Base-by-base conservation (phyloP, 2,113 vertebrate genomes). In the Xenopus laevis region DNA sequence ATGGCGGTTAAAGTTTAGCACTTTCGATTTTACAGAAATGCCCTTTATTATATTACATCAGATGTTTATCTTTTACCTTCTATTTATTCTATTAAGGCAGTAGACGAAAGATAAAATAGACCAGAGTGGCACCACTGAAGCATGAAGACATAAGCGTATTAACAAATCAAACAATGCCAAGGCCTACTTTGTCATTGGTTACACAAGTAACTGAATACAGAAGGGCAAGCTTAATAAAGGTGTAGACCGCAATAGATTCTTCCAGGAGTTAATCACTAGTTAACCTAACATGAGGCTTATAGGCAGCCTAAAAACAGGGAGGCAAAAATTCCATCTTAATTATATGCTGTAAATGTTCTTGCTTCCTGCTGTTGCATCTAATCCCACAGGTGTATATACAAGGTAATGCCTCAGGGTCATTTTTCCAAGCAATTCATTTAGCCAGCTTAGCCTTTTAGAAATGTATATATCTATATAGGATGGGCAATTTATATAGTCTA, bases 181-280 rank as follows among this genome's bases (percentile, higher is more conserved):
- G 79, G 82, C 71, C 82, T 85, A 78, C 71, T 82, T 75, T 84
- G 81, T 83, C 62, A 0, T 20, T 71, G 60, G 87, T 80, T 84
- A 79, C 65, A 63, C 68, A 83, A 82, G 85, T 84, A 87, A 89
- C 33, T 74, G 78, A 89, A 88, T 83, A 84, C 79, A 21, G 81
- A 71, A 79, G 74, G 84, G 80, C 77, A 78, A 85, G 78, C 81
- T 84, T 84, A 88, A 86, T 59, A 83, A 82, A 83, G 82, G 80
- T 88, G 84, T 80, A 86, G 81, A 82, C 85, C 83, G 80, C 81
- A 85, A 82, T 68, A 85, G 73, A 79, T 85, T 87, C 83, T 83
- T 85, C 79, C 78, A 79, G 83, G 79, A 75, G 79, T 90, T 95
- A 95, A 97, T 95, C 88, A 93, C 90, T 85, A 85, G 90, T 91